Conservation (phyloP, 2,113 vertebrate species). For the Brevimyrus niger region DNA sequence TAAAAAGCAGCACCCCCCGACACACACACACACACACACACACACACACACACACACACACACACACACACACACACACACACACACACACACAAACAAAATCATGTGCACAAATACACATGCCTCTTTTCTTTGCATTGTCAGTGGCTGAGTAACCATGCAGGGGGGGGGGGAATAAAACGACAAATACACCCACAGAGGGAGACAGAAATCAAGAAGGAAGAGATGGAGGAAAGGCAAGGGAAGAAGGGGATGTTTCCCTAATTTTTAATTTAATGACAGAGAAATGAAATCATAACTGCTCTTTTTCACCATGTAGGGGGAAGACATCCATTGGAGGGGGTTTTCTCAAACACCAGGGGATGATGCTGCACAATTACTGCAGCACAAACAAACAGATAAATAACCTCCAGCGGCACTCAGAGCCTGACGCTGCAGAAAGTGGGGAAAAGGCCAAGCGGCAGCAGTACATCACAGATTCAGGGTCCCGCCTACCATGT, state of each 20-base stretch:
- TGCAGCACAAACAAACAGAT: constrained; percentile 12
- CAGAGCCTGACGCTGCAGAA: constrained; percentile 3
- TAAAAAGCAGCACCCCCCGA: constrained; percentile 52
- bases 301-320: background rate
- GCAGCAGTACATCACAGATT: background rate
- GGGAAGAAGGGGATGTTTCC: background rate
- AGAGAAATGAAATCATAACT: background rate
- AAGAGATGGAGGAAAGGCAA: background rate
- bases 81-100: constrained; percentile 5
- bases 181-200: background rate
- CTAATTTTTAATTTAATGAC: constrained; percentile 1
- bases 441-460: background rate
- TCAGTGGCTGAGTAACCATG: constrained; percentile 54
- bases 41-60: constrained; percentile 12
- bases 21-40: background rate
- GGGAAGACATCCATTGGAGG: background rate
- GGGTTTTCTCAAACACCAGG: background rate
- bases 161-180: constrained; percentile 34
- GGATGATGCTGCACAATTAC: background rate
- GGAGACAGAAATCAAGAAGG: constrained; percentile 18
- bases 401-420: background rate
- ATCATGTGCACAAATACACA: constrained; percentile 4
- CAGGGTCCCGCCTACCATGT: background rate
- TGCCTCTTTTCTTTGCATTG: constrained; percentile 35
- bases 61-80: constrained; percentile 24